Base-by-base conservation (phyloP, 2,888 invertebrate species). In the Volucella bombylans region DNA sequence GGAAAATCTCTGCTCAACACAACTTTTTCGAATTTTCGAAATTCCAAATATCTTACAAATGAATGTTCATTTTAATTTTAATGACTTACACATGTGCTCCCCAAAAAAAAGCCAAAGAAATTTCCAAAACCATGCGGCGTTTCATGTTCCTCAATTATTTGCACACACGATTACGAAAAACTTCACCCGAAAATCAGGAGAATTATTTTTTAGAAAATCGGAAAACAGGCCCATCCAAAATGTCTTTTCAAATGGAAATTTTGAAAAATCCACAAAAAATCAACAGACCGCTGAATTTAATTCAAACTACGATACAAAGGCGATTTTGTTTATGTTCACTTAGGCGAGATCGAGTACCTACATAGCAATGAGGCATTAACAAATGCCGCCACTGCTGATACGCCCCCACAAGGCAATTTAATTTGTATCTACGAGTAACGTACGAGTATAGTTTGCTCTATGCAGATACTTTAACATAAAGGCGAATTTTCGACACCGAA, bases 401-500 rank as follows among this genome's bases (percentile, higher is more conserved):
- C 31, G 31, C 31, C 31, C 47, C 41, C 71, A 57, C 72, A 64
- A 52, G 65, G 71, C 54, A 45, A 67, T 72, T 78, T 41, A 45
- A 54, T 43, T 59, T 39, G 65, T 52, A 39, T 73, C 55, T 12
- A 31, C 31, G 31, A 31, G 31, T 31, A 18, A 31, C 31, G 6
- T 6, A n/a, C n/a, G n/a, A n/a, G n/a, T n/a, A 31, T 6, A 31
- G 31, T 31, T 31, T 31, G 31, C 31, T 31, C 15, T 52, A 41
- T 59, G 8, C 1, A n/a, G 49, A 31, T 62, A 47, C 14, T 14
- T n/a, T 18, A 45, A 52, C 50, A 64, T 47, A 59, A 65, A 62
- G 49, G 6, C 15, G 45, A 68, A 76, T 72, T 77, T 78, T 78
- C 78, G 61, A 78, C 71, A 78, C 77, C 71, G 59, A 71, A 71